A percentile compares a stretch with the other conserved stretches of the same genome.
Conservation (phyloP, 2,888 invertebrate species). For the Lasioglossum marginatum region DNA sequence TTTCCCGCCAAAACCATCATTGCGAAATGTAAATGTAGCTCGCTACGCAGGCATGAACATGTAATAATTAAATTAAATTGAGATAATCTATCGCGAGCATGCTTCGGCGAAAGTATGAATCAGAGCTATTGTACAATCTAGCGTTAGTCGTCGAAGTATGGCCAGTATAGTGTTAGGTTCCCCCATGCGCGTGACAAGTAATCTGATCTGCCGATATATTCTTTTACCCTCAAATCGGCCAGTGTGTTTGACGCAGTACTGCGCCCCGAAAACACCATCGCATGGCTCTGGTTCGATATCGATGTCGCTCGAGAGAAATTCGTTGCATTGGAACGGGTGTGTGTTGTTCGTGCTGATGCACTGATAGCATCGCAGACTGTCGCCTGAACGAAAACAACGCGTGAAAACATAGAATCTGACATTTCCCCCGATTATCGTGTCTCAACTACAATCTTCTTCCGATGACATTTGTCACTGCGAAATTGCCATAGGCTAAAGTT, state of each 20-base stretch:
- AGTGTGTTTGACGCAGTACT: constrained; percentile 96
- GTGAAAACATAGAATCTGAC: background rate
- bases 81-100: constrained; percentile 23
- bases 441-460: background rate
- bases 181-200: constrained; percentile 26
- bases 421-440: background rate
- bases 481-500: no score
- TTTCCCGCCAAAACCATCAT: constrained; percentile 9
- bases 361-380: constrained; percentile 93
- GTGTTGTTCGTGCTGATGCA: constrained; percentile 93
- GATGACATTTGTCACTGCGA: background rate
- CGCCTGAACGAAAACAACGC: constrained; percentile 83
- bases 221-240: constrained; percentile 94
- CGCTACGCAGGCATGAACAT: constrained; percentile 9
- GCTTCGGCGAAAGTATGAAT: constrained; percentile 24
- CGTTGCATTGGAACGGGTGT: constrained; percentile 93
- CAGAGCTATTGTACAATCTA: constrained; percentile 6
- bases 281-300: constrained; percentile 90
- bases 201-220: constrained; percentile 44
- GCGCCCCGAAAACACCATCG: constrained; percentile 92
- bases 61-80: background rate
- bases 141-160: constrained; percentile 38
- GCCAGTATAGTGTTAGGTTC: constrained; percentile 30
- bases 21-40: background rate
- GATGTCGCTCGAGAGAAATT: constrained; percentile 89